Evolutionary conservation across 2,797 vertebrate genomes (phyloP).

Genomic region (Enteromius treurensis): DNA sequence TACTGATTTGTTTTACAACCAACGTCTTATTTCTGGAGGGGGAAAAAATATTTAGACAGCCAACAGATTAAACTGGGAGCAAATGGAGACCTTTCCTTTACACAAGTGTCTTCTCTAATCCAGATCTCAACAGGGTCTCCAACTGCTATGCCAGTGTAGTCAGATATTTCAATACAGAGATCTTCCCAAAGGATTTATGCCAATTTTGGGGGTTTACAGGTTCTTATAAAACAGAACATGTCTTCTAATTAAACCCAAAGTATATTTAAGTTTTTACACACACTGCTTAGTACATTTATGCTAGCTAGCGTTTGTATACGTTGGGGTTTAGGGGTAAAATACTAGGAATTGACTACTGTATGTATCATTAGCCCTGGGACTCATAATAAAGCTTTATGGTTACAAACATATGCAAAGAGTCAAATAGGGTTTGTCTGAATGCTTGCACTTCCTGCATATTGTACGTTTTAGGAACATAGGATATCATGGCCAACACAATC

Average conservation of each 20-base stretch:
- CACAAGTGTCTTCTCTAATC: neutral
- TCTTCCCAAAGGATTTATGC: neutral
- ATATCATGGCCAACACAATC: neutral
- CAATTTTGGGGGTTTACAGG: neutral
- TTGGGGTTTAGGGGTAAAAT: neutral
- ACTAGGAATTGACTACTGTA: neutral
- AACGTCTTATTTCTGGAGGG: neutral
- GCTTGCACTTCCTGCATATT: neutral
- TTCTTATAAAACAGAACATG: neutral
- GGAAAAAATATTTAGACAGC: neutral
- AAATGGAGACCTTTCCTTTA: neutral
- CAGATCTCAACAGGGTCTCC: neutral
- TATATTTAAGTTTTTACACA: neutral
- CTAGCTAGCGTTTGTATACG: neutral
- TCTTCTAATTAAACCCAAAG: neutral
- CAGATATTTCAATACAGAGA: neutral
- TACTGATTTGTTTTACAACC: neutral
- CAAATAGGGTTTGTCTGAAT: constrained; percentile 12
- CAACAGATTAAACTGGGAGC: neutral
- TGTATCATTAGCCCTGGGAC: constrained; percentile 24
- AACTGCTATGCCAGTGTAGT: neutral
- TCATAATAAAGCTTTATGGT: constrained; percentile 19
- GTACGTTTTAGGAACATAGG: constrained; percentile 7
- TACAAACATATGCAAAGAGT: constrained; percentile 28
- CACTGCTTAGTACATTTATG: neutral